Evolutionary conservation across 2,797 vertebrate genomes (phyloP).

Genomic region (Anableps anableps): DNA sequence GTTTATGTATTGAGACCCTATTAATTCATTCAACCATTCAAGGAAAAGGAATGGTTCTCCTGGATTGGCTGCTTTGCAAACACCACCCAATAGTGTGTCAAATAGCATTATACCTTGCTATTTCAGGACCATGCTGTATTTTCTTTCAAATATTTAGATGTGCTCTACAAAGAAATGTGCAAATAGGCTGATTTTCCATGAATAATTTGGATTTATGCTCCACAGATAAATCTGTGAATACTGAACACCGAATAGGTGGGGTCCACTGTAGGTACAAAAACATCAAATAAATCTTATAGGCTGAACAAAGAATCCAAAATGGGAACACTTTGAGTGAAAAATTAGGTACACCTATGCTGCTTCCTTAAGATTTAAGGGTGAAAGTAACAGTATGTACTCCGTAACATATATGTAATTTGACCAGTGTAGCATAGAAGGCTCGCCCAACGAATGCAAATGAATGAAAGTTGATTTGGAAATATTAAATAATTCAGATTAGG

Average conservation of each 20-base stretch:
- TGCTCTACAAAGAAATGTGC: too few relatives aligned
- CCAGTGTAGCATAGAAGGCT: background rate
- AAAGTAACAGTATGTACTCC: background rate
- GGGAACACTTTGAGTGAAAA: background rate
- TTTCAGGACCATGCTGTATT: background rate
- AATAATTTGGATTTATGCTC: background rate
- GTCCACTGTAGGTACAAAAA: background rate
- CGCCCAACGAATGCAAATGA: background rate
- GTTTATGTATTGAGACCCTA: too few relatives aligned
- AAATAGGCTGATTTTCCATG: too few relatives aligned
- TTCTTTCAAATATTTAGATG: background rate
- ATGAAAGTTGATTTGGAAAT: background rate
- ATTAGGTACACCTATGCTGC: background rate
- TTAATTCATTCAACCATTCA: too few relatives aligned
- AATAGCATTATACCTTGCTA: background rate
- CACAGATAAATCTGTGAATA: background rate
- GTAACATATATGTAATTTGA: background rate
- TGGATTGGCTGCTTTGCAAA: background rate
- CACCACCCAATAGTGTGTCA: too few relatives aligned
- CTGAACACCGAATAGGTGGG: background rate
- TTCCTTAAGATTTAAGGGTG: background rate
- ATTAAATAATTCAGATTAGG: background rate
- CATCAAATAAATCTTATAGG: background rate
- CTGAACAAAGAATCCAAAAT: background rate
- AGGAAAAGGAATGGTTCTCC: background rate